Evolutionary conservation across 2,888 invertebrate species (phyloP).

Genomic region (Ophion slaviceki): DNA sequence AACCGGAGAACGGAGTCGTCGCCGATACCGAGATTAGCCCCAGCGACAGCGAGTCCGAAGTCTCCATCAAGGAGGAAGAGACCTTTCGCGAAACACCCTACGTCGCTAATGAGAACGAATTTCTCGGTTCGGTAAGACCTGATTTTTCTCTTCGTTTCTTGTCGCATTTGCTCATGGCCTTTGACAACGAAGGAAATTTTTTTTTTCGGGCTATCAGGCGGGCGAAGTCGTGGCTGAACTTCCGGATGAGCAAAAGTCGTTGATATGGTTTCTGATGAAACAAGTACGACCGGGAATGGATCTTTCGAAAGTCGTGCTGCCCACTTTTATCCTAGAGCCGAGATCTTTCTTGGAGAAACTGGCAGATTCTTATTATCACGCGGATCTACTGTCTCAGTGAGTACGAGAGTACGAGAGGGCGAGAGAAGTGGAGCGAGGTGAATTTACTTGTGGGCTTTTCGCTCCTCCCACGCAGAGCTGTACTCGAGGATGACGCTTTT

Average conservation of each 20-base stretch:
- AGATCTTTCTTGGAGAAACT: slow-evolving; percentile 97
- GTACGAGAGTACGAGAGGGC: slow-evolving; percentile 70
- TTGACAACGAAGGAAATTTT: slow-evolving; percentile 44
- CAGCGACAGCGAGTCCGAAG: slow-evolving; percentile 88
- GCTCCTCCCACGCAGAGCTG: slow-evolving; percentile 84
- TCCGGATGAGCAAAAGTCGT: slow-evolving; percentile 96
- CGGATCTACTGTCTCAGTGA: slow-evolving; percentile 93
- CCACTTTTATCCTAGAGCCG: slow-evolving; percentile 97
- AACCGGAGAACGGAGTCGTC: slow-evolving; percentile 87
- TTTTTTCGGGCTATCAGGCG: slow-evolving; percentile 84
- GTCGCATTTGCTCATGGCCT: background rate
- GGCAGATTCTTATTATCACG: slow-evolving; percentile 97
- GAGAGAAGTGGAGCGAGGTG: background rate
- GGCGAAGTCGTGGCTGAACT: slow-evolving; percentile 96
- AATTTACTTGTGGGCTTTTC: background rate
- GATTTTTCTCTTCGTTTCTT: slow-evolving; percentile 22
- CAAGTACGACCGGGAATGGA: slow-evolving; percentile 99
- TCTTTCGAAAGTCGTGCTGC: slow-evolving; percentile 95
- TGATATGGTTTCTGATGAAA: slow-evolving; percentile 97
- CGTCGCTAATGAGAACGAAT: slow-evolving; percentile 84
- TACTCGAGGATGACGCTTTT: slow-evolving; percentile 93
- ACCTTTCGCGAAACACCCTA: slow-evolving; percentile 83
- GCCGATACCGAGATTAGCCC: slow-evolving; percentile 84
- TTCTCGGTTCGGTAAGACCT: slow-evolving; percentile 85
- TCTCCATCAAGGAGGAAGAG: slow-evolving; percentile 85